phyloP scores from a whole-genome alignment of 2,113 vertebrate genomes.

The Tupaia chinensis region DNA sequence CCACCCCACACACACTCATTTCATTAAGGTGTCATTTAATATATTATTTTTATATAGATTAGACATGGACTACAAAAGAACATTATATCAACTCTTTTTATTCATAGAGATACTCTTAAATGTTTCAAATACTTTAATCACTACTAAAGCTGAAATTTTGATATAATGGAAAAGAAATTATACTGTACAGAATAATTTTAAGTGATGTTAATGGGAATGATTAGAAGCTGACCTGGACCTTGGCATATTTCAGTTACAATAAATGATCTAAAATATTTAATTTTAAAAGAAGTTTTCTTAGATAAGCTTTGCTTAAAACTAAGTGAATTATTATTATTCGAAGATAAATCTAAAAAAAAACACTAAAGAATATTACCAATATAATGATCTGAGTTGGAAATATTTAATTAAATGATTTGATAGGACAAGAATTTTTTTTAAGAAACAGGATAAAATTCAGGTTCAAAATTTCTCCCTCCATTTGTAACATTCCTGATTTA shows the following conservation, averaged over 20 bases:
- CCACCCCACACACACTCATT: no score
- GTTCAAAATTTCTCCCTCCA: neutral
- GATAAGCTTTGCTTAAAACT: constrained; percentile 7
- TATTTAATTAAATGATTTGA: neutral
- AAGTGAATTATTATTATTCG: constrained; percentile 24
- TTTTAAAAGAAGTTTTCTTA: constrained; percentile 34
- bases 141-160: constrained; percentile 19
- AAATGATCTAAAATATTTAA: constrained; percentile 36
- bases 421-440: neutral
- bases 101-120: neutral
- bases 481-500: neutral
- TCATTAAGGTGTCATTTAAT: neutral
- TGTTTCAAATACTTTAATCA: constrained; percentile 36
- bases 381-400: neutral
- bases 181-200: constrained; percentile 40
- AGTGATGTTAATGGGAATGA: neutral
- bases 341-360: constrained; percentile 13
- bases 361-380: neutral
- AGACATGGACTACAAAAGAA: neutral
- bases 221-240: neutral
- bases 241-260: constrained; percentile 12
- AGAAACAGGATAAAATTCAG: constrained; percentile 4
- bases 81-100: neutral
- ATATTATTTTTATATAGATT: neutral
- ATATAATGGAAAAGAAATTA: neutral